Evolutionary conservation across 2,113 vertebrate genomes (phyloP), one percentile per base, ranked within the genome.

Genomic region (Micronycteris hirsuta): DNA sequence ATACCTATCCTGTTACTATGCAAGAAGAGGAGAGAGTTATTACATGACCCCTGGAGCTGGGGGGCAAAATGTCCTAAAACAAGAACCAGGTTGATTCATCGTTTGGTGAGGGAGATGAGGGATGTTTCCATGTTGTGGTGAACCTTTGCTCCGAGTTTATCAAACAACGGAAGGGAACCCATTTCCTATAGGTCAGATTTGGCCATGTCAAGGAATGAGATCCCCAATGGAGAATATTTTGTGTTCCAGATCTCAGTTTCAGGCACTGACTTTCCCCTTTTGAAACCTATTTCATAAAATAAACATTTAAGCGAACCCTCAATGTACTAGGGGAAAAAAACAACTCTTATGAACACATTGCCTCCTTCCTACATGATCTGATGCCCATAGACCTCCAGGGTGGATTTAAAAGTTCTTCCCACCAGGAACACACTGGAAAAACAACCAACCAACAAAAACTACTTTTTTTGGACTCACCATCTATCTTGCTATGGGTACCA

Each of bases 271-370:
- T 89, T 80, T 56, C 41, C 19, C 73, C 13, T 74, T 93, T 87
- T 86, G 41, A 92, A 93, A 70, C 6, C 14, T 49, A 63, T 58
- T 95, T 96, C 31, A 58, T 41, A 95, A 82, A 93, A 54, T 80
- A 94, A 83, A 67, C 36, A 52, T 81, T 65, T 92, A 94, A 92
- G 24, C 33, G 63, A 93, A 89, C 11, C 19, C 19, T 93, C 68
- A 84, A 41, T 61, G 49, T 92, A 56, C 14, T 70, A 49, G 26
- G 7, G 43, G 10, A 6, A 19, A 20, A 38, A 82, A 73, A 49
- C 7, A 58, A 43, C 16, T 52, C 33, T 93, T 82, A 8, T 43
- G 58, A 89, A 81, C 17, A 73, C 9, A 5, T 24, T 84, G 22
- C 56, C 24, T 58, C 17, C 24, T 83, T 67, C 31, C 84, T 67